These are phyloP conservation scores for Etheostoma perlongum DNA, from an alignment of 2,797 vertebrate genomes.

Conservation along the genomic window DNA sequence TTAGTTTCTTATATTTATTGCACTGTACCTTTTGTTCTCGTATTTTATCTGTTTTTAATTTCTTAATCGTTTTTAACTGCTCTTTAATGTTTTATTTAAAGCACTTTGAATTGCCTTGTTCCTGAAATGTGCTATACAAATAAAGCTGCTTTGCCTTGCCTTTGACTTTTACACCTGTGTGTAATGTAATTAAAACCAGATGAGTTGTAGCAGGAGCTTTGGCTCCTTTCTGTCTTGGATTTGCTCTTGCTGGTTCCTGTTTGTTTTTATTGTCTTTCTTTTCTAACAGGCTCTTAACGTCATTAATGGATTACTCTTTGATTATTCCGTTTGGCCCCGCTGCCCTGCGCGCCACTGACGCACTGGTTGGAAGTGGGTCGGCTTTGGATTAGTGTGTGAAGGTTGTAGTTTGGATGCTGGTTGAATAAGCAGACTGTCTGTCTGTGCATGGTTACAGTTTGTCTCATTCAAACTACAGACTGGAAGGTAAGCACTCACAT, in stretches of 20 bases:
- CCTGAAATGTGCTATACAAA: no score
- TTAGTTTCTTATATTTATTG: no score
- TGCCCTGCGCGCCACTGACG: conserved; percentile 10
- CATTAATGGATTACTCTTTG: conserved; percentile 64
- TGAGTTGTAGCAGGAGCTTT: no score
- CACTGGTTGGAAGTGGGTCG: conserved; percentile 57
- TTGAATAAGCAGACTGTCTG: conserved; percentile 40
- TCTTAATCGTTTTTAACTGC: no score
- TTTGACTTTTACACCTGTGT: neutral
- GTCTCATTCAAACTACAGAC: conserved; percentile 39
- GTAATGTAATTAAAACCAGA: neutral
- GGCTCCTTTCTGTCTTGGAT: neutral
- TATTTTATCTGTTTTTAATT: no score
- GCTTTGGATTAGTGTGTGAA: conserved; percentile 55
- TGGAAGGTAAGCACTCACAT: conserved; percentile 52
- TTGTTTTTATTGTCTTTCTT: neutral
- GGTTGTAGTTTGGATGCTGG: conserved; percentile 32
- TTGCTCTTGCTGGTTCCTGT: neutral
- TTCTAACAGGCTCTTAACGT: conserved; percentile 12
- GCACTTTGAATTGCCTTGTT: no score
- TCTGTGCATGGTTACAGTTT: conserved; percentile 1
- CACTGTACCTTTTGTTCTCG: no score
- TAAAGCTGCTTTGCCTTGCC: no score
- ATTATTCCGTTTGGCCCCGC: conserved; percentile 28
- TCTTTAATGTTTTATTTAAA: no score